Evolutionary conservation across 2,888 invertebrate genomes (phyloP).

Genomic region (Dryomyza anilis): DNA sequence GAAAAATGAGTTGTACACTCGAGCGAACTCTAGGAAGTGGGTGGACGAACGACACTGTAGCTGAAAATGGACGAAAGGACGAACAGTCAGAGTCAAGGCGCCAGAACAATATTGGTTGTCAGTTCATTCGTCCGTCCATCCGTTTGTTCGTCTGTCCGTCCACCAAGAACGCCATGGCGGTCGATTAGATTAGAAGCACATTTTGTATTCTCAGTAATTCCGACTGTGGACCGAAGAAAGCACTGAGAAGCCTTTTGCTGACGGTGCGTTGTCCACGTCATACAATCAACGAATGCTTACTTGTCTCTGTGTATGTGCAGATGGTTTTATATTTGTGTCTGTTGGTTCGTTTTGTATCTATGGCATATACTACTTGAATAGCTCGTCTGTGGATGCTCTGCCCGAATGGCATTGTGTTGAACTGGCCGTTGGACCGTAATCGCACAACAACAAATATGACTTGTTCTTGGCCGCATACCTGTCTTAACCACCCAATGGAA

Average conservation of each 20-base stretch:
- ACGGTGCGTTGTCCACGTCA: not conserved
- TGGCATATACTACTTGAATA: not conserved
- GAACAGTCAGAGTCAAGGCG: not conserved
- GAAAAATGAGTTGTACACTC: not conserved
- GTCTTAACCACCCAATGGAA: too few relatives aligned
- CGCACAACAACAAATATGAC: not conserved
- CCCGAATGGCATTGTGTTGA: too few relatives aligned
- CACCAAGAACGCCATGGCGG: not conserved
- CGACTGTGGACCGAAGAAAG: not conserved
- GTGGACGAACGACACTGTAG: too few relatives aligned
- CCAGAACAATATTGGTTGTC: too few relatives aligned
- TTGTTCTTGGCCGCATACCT: not conserved
- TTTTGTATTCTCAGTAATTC: not conserved
- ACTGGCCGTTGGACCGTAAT: too few relatives aligned
- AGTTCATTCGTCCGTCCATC: too few relatives aligned
- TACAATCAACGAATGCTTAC: too few relatives aligned
- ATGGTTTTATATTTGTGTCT: not conserved
- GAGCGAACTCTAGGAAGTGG: too few relatives aligned
- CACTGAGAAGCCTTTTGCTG: not conserved
- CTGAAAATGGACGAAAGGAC: not conserved
- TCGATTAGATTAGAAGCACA: constrained; percentile 8
- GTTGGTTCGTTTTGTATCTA: not conserved
- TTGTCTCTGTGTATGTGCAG: not conserved
- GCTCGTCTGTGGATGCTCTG: not conserved
- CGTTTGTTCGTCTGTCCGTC: too few relatives aligned